These are phyloP conservation scores for Caenorhabditis imperialis DNA, from an alignment of 2,888 invertebrate species.

Conservation along the genomic window DNA sequence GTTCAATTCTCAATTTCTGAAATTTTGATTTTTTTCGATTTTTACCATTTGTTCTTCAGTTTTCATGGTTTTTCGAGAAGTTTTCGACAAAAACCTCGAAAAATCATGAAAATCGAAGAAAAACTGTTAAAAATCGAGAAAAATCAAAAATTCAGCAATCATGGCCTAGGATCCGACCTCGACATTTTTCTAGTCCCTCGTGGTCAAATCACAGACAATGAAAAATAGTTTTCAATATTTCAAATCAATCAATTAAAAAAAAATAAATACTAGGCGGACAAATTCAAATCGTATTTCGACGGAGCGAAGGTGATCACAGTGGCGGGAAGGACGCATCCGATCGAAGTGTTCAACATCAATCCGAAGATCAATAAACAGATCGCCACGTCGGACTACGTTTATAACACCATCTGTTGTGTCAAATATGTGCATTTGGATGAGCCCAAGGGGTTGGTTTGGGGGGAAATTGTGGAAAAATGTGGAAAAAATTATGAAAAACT, in stretches of 20 bases:
- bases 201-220: too few species aligned
- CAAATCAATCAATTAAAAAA: background rate
- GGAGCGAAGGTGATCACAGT: slow-evolving; percentile 89
- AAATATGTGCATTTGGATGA: slow-evolving; percentile 79
- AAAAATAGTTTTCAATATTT: too few species aligned
- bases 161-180: too few species aligned
- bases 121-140: too few species aligned
- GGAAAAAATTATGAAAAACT: too few species aligned
- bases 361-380: slow-evolving; percentile 46
- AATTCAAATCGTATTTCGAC: slow-evolving; percentile 91
- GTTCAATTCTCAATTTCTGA: too few species aligned
- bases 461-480: background rate
- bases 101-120: too few species aligned
- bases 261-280: slow-evolving; percentile 83
- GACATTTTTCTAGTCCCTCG: too few species aligned
- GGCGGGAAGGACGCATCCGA: slow-evolving; percentile 89
- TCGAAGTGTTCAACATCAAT: slow-evolving; percentile 78
- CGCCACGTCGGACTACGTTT: slow-evolving; percentile 78
- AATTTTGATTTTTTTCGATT: too few species aligned
- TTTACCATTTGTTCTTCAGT: too few species aligned
- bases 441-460: slow-evolving; percentile 77
- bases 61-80: background rate
- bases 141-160: background rate
- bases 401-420: slow-evolving; percentile 79
- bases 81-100: background rate